Base-by-base conservation (phyloP, 2,113 vertebrate genomes). In the Pangasianodon gigas region DNA sequence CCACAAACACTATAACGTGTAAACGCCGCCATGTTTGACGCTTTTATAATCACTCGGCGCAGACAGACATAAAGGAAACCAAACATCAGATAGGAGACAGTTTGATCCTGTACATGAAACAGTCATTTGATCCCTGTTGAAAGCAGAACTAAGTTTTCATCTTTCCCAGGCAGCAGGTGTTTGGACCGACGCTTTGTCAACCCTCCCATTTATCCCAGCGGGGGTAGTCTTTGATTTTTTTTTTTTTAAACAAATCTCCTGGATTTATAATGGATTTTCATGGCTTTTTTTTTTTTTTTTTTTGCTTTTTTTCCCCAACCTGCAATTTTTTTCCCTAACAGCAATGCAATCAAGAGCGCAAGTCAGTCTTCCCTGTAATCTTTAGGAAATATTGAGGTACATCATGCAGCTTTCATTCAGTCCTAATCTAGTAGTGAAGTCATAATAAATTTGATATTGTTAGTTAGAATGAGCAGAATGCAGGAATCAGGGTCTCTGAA, bases 91-190 rank as follows among this genome's bases (percentile, higher is more conserved):
- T 62, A 62, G 82, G 24, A 84, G 82, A 84, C 82, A 62, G 56
- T 84, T 84, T 62, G 56, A 84, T 84, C 82, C 37, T 84, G 32
- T 26, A 84, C 82, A 84, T 84, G 82, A 84, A 84, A 60, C 21
- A 6, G 5, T 29, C 6, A 14, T 84, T 84, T 84, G 82, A 84
- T 84, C 56, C 56, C 4, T 26, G 56, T 62, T 84, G 56, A 84
- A 84, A 84, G 82, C 54, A 84, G 37, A 26, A 60, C 56, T 26
- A 44, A 0, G 82, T 84, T 84, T 84, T 84, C 37, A 46, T 44
- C 82, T 26, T 58, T 41, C 32, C 32, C 81, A 83, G 54, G 52
- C 82, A 84, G 82, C 82, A 62, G 56, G 37, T 84, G 82, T 44
- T 84, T 84, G 56, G 24, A 84, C 2, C 18, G 7, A 62, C 24